Evolutionary conservation across 2,113 vertebrate species (phyloP).

Genomic region (Dendrocopos noguchii): DNA sequence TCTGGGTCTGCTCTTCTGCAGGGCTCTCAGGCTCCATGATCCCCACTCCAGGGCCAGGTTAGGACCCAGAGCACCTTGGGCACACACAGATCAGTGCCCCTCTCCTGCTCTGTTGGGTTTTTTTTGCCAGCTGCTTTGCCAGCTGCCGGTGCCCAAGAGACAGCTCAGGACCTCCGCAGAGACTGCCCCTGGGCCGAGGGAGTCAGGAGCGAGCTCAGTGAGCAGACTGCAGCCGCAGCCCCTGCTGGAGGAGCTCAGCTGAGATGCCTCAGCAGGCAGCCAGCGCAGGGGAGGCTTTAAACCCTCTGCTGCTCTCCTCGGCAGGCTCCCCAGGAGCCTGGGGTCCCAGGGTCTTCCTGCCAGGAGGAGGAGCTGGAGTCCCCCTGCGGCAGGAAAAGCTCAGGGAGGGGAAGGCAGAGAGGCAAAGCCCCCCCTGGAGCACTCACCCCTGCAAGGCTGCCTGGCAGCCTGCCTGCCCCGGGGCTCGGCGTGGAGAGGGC

Average conservation of each 20-base stretch:
- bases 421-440: not conserved
- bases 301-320: not conserved
- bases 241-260: fast-evolving
- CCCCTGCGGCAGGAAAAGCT: not conserved
- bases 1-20: too few relatives aligned
- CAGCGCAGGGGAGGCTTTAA: not conserved
- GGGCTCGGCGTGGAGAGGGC: fast-evolving
- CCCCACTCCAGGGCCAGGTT: fast-evolving
- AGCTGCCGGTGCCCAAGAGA: fast-evolving
- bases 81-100: not conserved
- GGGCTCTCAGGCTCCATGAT: not conserved
- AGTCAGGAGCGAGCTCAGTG: not conserved
- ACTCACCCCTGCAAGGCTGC: not conserved
- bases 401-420: not conserved
- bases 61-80: not conserved
- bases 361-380: not conserved
- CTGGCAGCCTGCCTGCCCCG: fast-evolving
- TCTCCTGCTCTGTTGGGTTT: not conserved
- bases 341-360: not conserved
- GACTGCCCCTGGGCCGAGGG: not conserved
- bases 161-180: not conserved
- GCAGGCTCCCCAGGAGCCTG: not conserved
- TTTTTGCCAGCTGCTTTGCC: not conserved
- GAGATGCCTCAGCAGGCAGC: not conserved
- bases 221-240: not conserved